phyloP scores from a whole-genome alignment of 2,797 vertebrate species.

The Karalla daura region DNA sequence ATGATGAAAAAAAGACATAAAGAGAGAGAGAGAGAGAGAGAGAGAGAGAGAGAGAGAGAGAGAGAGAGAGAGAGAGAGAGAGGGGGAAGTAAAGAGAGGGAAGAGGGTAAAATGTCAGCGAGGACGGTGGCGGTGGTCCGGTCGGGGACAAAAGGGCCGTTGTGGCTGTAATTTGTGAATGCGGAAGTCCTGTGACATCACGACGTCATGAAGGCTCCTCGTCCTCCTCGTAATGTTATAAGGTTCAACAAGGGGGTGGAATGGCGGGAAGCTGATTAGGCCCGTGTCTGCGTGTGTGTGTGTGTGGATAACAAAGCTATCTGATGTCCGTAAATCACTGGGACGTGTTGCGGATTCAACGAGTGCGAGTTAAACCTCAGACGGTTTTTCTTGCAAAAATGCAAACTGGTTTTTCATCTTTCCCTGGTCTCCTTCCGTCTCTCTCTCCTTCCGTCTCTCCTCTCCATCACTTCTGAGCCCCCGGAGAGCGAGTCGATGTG shows the following conservation, averaged over 20 bases:
- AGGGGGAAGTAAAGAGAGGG: neutral
- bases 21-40: neutral
- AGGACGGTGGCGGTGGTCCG: conserved; percentile 20
- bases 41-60: neutral
- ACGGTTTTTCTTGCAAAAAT: too few species aligned
- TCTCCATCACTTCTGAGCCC: too few species aligned
- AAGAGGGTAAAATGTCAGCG: conserved; percentile 53
- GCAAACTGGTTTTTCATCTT: too few species aligned
- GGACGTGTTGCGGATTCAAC: too few species aligned
- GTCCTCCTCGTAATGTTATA: conserved; percentile 24
- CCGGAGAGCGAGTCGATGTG: conserved; percentile 28
- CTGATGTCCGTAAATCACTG: conserved; percentile 6
- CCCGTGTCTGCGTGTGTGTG: conserved; percentile 6
- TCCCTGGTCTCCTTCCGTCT: neutral
- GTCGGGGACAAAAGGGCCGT: conserved; percentile 64
- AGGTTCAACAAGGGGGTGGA: conserved; percentile 67
- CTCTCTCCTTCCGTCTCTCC: conserved; percentile 4
- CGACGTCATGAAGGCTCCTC: conserved; percentile 27
- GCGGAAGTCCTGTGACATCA: conserved; percentile 63
- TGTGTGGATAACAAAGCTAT: conserved; percentile 19
- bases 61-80: neutral
- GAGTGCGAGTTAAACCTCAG: too few species aligned
- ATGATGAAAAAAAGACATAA: neutral
- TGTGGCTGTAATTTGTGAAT: conserved; percentile 60
- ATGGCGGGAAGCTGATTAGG: conserved; percentile 73